Evolutionary conservation across 30 jellyfish, hydroid and myxozoan species (phyloP).

Genomic region (Chrysaora quinquecirrha): DNA sequence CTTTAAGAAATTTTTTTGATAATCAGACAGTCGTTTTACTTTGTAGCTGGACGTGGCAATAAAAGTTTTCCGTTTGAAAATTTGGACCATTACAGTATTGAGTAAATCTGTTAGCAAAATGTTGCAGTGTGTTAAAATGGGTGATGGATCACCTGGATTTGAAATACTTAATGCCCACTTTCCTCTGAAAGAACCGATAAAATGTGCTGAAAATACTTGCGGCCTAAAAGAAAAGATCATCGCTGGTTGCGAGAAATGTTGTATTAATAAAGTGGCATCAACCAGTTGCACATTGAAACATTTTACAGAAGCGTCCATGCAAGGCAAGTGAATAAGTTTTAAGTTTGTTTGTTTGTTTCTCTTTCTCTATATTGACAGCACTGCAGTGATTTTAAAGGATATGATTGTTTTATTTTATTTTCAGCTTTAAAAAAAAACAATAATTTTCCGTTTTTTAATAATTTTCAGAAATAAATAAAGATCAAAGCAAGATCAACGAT

Average conservation of each 20-base stretch:
- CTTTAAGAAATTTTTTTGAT: too few relatives aligned
- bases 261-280: not conserved
- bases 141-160: conserved; percentile 15
- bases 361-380: not conserved
- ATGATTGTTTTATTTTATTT: not conserved
- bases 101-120: too few relatives aligned
- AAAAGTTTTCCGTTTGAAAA: too few relatives aligned
- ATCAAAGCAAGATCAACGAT: too few relatives aligned
- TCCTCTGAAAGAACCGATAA: not conserved
- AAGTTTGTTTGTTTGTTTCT: too few relatives aligned
- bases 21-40: too few relatives aligned
- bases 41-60: too few relatives aligned
- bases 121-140: too few relatives aligned
- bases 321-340: too few relatives aligned
- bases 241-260: conserved; percentile 23
- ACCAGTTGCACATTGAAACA: not conserved
- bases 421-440: not conserved
- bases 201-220: conserved; percentile 5
- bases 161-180: not conserved
- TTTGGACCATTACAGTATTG: too few relatives aligned
- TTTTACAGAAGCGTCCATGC: not conserved
- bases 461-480: too few relatives aligned
- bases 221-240: not conserved
- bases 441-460: too few relatives aligned
- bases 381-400: not conserved